Conservation (phyloP, 2,113 vertebrate species). For the Stegastes partitus region DNA sequence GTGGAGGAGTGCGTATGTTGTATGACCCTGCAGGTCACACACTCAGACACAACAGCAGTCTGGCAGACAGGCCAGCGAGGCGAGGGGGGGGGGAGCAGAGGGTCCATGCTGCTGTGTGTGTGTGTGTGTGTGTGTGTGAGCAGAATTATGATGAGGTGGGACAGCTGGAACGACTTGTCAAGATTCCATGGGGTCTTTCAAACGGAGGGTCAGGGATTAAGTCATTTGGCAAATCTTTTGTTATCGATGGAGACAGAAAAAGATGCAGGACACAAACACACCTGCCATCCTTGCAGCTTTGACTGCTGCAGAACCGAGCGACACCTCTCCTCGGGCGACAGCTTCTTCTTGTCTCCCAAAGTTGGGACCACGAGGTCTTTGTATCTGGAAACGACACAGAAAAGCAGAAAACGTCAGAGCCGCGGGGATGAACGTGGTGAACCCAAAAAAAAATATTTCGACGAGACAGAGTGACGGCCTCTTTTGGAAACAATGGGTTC, state of each 20-base stretch:
- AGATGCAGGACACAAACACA: constrained; percentile 79
- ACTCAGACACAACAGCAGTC: constrained; percentile 84
- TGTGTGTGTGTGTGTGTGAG: constrained; percentile 58
- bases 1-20: constrained; percentile 63
- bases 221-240: constrained; percentile 76
- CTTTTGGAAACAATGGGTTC: constrained; percentile 71
- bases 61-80: constrained; percentile 67
- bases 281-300: constrained; percentile 96
- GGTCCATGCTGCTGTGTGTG: constrained; percentile 23
- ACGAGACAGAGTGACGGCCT: background rate
- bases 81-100: constrained; percentile 27
- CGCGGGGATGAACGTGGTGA: constrained; percentile 6
- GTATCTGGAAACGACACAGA: constrained; percentile 84
- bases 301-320: constrained; percentile 89
- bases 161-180: constrained; percentile 79
- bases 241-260: constrained; percentile 61
- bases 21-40: constrained; percentile 77
- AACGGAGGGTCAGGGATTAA: constrained; percentile 73
- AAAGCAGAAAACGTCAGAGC: constrained; percentile 22
- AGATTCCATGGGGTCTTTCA: constrained; percentile 76
- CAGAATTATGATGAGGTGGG: constrained; percentile 77
- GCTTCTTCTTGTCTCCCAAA: constrained; percentile 84
- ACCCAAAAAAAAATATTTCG: constrained; percentile 15
- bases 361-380: constrained; percentile 87
- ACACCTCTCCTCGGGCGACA: constrained; percentile 88